Evolutionary conservation across 2,113 vertebrate species (phyloP), one percentile per base, ranked within the genome.

Genomic region (Oncorhynchus tshawytscha): DNA sequence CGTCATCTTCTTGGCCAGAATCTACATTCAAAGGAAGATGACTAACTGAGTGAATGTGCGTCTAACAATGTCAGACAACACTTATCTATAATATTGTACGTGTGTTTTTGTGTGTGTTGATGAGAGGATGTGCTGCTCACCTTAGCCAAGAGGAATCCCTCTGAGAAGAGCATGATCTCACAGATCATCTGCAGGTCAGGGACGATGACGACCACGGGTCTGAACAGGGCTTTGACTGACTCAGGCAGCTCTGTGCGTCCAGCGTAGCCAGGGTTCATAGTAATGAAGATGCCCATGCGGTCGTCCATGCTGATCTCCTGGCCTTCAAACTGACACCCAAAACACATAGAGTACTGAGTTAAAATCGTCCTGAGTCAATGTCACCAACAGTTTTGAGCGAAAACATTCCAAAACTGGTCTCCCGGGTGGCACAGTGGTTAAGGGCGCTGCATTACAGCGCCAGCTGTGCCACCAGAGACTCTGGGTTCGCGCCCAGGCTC

Each of bases 151-250:
- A 97, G 94, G 86, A 99, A 99, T 8, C 98, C 98, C 86, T 99
- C 96, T 0, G 97, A 99, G 91, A 98, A 98, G 7, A 99, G 94
- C 96, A 99, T 99, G 78, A 99, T 99, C 90, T 99, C 97, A 69
- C 98, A 99, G 82, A 99, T 99, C 90, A 97, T 97, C 92, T 99
- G 96, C 74, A 99, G 90, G 76, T 99, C 98, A 0, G 98, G 97
- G 7, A 97, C 95, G 51, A 99, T 97, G 77, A 97, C 95, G 15
- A 98, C 98, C 82, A 99, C 97, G 0, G 98, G 98, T 76, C 98
- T 91, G 89, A 99, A 99, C 11, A 99, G 93, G 73, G 96, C 96
- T 90, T 99, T 99, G 62, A 99, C 96, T 0, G 97, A 99, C 84
- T 99, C 98, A 0, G 98, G 98, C 76, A 99, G 93, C 86, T 99